Percentiles rank a stretch among this genome's conserved stretches.
phyloP scores from a whole-genome alignment of 2,888 invertebrate genomes.

The Thelaira solivaga region DNA sequence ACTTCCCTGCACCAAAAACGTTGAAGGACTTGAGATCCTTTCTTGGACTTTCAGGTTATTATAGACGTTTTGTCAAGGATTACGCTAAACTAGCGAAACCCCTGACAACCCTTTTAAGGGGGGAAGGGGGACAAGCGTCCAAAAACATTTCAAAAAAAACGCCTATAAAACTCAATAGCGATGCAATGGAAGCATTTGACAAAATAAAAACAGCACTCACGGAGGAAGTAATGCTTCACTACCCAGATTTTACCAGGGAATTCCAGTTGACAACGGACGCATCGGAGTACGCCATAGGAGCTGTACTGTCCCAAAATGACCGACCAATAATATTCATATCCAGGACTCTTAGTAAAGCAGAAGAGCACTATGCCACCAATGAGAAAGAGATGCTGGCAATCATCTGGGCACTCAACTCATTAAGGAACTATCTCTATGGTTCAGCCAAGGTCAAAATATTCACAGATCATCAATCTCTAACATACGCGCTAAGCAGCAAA shows the following conservation, averaged over 20 bases:
- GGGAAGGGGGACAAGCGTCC: no score
- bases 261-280: slow-evolving; percentile 36
- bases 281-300: slow-evolving; percentile 37
- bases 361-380: slow-evolving; percentile 48
- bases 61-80: slow-evolving; percentile 22
- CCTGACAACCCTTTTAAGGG: no score
- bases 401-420: slow-evolving; percentile 1
- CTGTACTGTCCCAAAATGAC: slow-evolving; percentile 43
- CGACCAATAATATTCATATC: no score
- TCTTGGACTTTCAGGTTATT: slow-evolving; percentile 13
- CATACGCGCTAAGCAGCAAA: no score
- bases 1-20: slow-evolving; percentile 10
- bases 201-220: slow-evolving; percentile 20
- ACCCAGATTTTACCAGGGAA: slow-evolving; percentile 48
- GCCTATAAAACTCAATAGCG: neutral
- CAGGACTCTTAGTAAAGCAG: slow-evolving; percentile 6
- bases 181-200: slow-evolving; percentile 19
- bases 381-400: neutral
- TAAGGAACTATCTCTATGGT: no score
- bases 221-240: slow-evolving; percentile 21
- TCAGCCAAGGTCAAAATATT: no score
- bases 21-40: neutral
- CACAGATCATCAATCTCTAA: no score
- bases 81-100: no score
- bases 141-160: no score